Conservation (phyloP, 2,113 vertebrate species). For the Sorex araneus region DNA sequence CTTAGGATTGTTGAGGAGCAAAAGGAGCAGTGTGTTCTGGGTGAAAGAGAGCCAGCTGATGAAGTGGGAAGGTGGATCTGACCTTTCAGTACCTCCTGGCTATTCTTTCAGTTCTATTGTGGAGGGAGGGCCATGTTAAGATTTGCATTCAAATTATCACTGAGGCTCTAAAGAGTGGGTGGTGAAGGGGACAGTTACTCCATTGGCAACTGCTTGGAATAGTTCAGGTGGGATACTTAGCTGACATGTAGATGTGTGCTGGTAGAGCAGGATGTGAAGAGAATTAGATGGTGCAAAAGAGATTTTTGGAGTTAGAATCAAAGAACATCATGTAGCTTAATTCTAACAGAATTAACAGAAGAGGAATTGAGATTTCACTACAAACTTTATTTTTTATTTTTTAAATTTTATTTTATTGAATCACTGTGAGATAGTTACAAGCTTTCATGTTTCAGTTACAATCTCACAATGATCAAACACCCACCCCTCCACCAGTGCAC, state of each 20-base stretch:
- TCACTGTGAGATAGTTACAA: too few species aligned
- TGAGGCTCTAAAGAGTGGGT: background rate
- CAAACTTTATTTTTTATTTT: too few species aligned
- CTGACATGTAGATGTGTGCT: background rate
- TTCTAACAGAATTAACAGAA: background rate
- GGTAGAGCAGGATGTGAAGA: background rate
- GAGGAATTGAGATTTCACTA: slow-evolving; percentile 4
- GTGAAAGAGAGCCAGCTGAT: background rate
- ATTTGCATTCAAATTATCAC: background rate
- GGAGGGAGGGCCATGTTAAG: background rate
- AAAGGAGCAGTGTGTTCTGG: background rate
- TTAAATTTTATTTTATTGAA: too few species aligned
- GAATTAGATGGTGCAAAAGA: background rate
- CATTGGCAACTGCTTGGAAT: background rate
- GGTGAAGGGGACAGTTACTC: too few species aligned
- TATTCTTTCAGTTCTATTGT: too few species aligned
- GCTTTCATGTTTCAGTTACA: too few species aligned
- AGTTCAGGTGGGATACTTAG: background rate
- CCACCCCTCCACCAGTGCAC: too few species aligned
- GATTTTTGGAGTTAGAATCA: background rate
- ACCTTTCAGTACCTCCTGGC: background rate
- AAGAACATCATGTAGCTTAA: background rate
- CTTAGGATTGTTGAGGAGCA: background rate
- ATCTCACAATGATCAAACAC: too few species aligned
- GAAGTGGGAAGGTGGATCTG: background rate